Evolutionary conservation across 2,797 vertebrate genomes (phyloP), one percentile per base, ranked within the genome.

Genomic region (Amniataba percoides): DNA sequence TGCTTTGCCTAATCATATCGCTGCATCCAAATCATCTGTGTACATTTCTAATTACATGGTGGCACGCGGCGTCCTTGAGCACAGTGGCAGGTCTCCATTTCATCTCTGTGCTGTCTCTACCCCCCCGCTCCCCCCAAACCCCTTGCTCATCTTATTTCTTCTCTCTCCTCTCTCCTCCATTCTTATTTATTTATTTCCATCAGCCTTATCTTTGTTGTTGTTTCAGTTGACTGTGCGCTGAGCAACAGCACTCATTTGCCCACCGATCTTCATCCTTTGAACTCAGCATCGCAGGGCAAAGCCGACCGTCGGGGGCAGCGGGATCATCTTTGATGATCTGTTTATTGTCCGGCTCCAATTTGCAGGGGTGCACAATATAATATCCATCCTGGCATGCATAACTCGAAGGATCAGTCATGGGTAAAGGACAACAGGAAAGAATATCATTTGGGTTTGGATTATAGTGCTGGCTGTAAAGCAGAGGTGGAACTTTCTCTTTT

Each of bases 21-120:
- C 92, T 88, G 93, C 92, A 94, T 95, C 95, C 94, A 95, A 95
- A 95, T 95, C 94, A 95, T 95, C 94, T 95, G 95, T 96, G 95
- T 95, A 94, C 93, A 94, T 95, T 95, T 95, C 94, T 95, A 95
- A 96, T 96, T 95, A 95, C 94, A 89, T 87, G 92, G 95, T 94
- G 91, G 91, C 85, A 89, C 84, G 83, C 90, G 77, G 92, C 88
- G 94, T 95, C 95, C 95, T 96, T 95, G 93, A 95, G 94, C 94
- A 87, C 95, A 95, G 95, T 92, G 86, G 93, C 94, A 94, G 93
- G 90, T 94, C 94, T 94, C 92, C 92, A 92, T 94, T 95, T 95
- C 94, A 94, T 95, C 94, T 95, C 83, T 77, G 79, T 36, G 60
- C 88, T 85, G 48, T 13, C 52, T 88, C 87, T 87, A 63, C 80